Conservation (phyloP, 2,888 invertebrate species). For the Choreutis nemorana region DNA sequence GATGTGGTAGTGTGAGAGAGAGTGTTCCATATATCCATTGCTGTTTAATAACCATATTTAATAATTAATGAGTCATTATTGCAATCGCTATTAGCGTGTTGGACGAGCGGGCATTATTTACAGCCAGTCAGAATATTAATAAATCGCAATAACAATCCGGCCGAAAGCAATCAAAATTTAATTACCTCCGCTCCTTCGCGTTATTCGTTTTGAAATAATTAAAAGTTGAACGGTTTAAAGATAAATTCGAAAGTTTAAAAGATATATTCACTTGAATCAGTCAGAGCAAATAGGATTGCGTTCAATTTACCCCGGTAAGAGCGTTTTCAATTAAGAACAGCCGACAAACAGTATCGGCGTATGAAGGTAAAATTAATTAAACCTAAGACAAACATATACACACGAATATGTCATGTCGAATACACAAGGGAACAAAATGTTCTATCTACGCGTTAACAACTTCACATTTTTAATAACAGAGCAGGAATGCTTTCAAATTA, state of each 20-base stretch:
- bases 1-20: too few species aligned
- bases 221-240: slow-evolving; percentile 35
- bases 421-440: too few species aligned
- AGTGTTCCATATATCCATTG: too few species aligned
- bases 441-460: too few species aligned
- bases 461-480: too few species aligned
- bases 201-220: slow-evolving; percentile 31
- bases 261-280: slow-evolving; percentile 63
- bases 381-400: slow-evolving; percentile 63
- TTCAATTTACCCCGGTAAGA: slow-evolving; percentile 61
- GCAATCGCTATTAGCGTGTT: slow-evolving; percentile 41
- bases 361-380: slow-evolving; percentile 67
- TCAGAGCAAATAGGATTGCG: slow-evolving; percentile 61
- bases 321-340: slow-evolving; percentile 63
- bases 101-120: slow-evolving; percentile 37
- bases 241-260: slow-evolving; percentile 60
- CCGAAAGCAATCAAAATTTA: slow-evolving; percentile 53
- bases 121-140: slow-evolving; percentile 44
- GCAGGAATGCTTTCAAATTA: too few species aligned
- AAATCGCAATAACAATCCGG: slow-evolving; percentile 46
- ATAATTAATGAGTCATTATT: slow-evolving; percentile 49
- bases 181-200: slow-evolving; percentile 40
- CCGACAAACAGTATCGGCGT: slow-evolving; percentile 63
- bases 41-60: slow-evolving; percentile 38
- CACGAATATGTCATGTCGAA: too few species aligned